Evolutionary conservation across 1,140 invertebrate genomes (phyloP).

Genomic region (Hylyphantes graminicola): DNA sequence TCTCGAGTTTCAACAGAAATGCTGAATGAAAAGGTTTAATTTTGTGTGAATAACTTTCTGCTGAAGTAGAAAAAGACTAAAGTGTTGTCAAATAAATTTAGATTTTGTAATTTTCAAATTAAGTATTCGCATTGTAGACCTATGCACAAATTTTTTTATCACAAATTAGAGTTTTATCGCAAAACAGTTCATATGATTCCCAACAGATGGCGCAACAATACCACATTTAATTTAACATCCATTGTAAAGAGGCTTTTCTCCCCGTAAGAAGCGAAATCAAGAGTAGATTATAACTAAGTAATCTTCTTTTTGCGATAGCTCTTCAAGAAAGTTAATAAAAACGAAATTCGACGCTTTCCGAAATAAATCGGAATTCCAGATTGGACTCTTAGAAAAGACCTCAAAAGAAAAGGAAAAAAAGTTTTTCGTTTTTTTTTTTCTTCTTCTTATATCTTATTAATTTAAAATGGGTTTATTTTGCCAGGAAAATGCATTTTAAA

Average conservation of each 20-base stretch:
- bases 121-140: too few relatives aligned
- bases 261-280: neutral
- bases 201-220: conserved; percentile 44
- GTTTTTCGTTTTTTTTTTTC: neutral
- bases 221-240: neutral
- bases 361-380: conserved; percentile 43
- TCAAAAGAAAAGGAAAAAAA: conserved; percentile 8
- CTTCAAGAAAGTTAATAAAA: conserved; percentile 55
- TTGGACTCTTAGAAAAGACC: neutral
- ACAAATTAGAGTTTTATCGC: neutral
- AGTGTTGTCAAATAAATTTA: too few relatives aligned
- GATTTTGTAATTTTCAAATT: too few relatives aligned
- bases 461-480: conserved; percentile 30
- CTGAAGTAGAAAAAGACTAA: too few relatives aligned
- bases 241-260: neutral
- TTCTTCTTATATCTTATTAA: conserved; percentile 49
- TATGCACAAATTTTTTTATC: too few relatives aligned
- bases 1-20: too few relatives aligned
- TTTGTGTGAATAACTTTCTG: too few relatives aligned
- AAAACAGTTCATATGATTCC: conserved; percentile 3
- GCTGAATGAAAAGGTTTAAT: too few relatives aligned
- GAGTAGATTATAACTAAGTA: conserved; percentile 48
- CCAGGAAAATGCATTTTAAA: conserved; percentile 39
- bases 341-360: conserved; percentile 35
- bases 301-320: conserved; percentile 56